phyloP scores from a whole-genome alignment of 2,888 invertebrate genomes.

The Polymixis flavicincta region DNA sequence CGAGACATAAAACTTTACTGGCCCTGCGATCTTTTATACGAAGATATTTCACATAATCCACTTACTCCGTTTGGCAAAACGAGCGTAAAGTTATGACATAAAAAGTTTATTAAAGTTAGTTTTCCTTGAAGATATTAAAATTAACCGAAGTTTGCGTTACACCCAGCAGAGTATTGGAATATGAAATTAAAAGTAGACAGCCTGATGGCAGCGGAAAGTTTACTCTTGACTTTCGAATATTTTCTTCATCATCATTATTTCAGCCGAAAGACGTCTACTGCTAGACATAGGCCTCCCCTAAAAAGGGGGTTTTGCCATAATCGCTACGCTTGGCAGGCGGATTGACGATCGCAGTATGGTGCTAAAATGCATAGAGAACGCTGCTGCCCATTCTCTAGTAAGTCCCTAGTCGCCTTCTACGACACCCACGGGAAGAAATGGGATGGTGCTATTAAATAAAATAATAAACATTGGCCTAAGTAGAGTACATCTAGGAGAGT shows the following conservation, averaged over 20 bases:
- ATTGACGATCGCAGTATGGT: no score
- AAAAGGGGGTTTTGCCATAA: no score
- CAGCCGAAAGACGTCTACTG: no score
- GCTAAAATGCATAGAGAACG: no score
- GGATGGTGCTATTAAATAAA: no score
- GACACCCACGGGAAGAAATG: no score
- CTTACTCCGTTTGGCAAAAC: slow-evolving; percentile 42
- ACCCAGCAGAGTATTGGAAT: slow-evolving; percentile 29
- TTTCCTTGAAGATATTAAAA: slow-evolving; percentile 56
- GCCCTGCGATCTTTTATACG: slow-evolving; percentile 23
- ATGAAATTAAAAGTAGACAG: slow-evolving; percentile 44
- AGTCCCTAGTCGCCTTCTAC: no score
- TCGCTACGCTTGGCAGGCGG: no score
- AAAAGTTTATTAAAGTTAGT: slow-evolving; percentile 56
- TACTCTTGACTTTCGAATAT: not conserved
- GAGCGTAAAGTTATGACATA: slow-evolving; percentile 49
- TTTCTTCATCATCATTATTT: no score
- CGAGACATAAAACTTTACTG: slow-evolving; percentile 25
- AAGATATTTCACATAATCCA: slow-evolving; percentile 53
- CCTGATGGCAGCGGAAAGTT: not conserved
- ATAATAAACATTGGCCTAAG: slow-evolving; percentile 22
- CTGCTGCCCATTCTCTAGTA: no score
- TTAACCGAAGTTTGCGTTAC: slow-evolving; percentile 53
- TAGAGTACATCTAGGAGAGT: not conserved
- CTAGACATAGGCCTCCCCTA: no score